Percentiles rank a stretch among this genome's conserved stretches.
Evolutionary conservation across 2,888 invertebrate species (phyloP).

Genomic region (Agonopterix subpropinquella): DNA sequence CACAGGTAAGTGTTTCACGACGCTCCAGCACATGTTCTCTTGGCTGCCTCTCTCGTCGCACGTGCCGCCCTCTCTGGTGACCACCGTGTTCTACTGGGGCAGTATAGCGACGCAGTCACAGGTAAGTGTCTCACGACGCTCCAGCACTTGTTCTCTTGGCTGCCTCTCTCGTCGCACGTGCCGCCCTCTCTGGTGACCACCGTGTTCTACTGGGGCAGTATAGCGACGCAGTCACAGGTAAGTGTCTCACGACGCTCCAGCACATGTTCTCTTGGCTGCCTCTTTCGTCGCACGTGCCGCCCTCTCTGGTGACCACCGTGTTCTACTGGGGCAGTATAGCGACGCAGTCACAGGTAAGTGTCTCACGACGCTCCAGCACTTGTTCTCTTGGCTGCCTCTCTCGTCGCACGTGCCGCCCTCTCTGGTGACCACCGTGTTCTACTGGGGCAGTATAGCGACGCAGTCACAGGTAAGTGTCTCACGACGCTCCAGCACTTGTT

Average conservation of each 20-base stretch:
- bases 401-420: slow-evolving; percentile 73
- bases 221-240: slow-evolving; percentile 79
- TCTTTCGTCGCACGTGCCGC: slow-evolving; percentile 74
- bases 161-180: slow-evolving; percentile 76
- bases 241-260: slow-evolving; percentile 74
- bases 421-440: slow-evolving; percentile 57
- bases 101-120: slow-evolving; percentile 79
- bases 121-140: slow-evolving; percentile 75
- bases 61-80: slow-evolving; percentile 50
- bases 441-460: slow-evolving; percentile 81
- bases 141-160: slow-evolving; percentile 78
- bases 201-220: slow-evolving; percentile 82
- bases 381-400: slow-evolving; percentile 77
- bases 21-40: slow-evolving; percentile 77
- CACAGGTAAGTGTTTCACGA: slow-evolving; percentile 76
- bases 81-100: slow-evolving; percentile 78
- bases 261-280: slow-evolving; percentile 78
- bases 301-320: slow-evolving; percentile 30
- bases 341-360: slow-evolving; percentile 78
- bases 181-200: slow-evolving; percentile 29
- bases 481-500: slow-evolving; percentile 77
- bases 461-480: slow-evolving; percentile 78
- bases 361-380: slow-evolving; percentile 74
- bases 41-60: slow-evolving; percentile 77
- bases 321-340: slow-evolving; percentile 83